phyloP scores from a whole-genome alignment of 2,888 invertebrate species.

The Drosophila villosipedis region DNA sequence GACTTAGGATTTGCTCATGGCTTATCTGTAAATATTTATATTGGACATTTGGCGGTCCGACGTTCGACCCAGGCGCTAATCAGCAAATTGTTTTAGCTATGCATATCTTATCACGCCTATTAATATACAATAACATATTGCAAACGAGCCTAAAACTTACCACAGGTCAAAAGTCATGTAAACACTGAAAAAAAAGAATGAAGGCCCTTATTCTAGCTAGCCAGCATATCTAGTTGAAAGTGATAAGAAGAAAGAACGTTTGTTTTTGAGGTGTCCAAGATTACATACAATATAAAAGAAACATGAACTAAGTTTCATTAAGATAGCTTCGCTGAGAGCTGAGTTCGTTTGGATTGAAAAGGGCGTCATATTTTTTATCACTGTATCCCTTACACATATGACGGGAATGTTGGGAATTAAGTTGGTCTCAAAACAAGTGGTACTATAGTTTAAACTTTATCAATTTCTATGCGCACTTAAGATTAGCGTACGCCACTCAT shows the following conservation, averaged over 20 bases:
- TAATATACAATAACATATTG: constrained; percentile 20
- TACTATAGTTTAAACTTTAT: background rate
- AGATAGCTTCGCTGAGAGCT: background rate
- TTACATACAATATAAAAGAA: background rate
- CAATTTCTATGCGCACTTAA: constrained; percentile 40
- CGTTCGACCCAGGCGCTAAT: constrained; percentile 16
- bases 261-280: background rate
- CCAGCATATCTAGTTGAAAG: background rate
- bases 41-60: constrained; percentile 1
- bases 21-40: constrained; percentile 16
- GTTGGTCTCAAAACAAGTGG: background rate
- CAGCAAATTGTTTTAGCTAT: constrained; percentile 19
- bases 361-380: background rate
- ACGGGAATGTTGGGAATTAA: background rate
- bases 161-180: background rate
- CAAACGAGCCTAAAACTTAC: background rate
- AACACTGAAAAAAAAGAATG: constrained; percentile 2
- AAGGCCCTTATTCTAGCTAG: background rate
- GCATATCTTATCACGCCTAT: constrained; percentile 45
- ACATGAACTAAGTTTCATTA: background rate
- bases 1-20: constrained; percentile 3
- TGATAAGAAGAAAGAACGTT: background rate
- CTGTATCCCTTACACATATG: background rate
- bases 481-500: constrained; percentile 43
- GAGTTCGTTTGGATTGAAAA: background rate